Conservation (phyloP, 2,797 vertebrate species). For the Pangasius krempfi region DNA sequence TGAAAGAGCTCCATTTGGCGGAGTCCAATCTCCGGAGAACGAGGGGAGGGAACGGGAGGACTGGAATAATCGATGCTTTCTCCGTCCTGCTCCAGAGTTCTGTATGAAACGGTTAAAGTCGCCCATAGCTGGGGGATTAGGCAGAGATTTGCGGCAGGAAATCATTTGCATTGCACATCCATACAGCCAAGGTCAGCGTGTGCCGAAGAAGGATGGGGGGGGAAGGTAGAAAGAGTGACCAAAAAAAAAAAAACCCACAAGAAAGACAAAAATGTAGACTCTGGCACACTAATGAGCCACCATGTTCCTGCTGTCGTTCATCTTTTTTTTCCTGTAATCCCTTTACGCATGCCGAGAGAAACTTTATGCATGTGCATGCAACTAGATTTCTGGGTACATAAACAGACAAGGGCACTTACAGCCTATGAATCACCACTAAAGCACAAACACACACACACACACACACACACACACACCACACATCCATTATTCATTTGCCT, state of each 20-base stretch:
- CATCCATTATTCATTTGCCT: slow-evolving; percentile 51
- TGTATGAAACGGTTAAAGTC: slow-evolving; percentile 68
- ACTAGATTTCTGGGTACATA: slow-evolving; percentile 37
- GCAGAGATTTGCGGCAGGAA: slow-evolving; percentile 68
- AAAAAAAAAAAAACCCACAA: background rate
- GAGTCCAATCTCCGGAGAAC: slow-evolving; percentile 50
- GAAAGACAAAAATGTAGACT: background rate
- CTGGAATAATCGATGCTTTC: slow-evolving; percentile 47
- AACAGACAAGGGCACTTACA: slow-evolving; percentile 43
- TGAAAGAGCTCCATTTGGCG: slow-evolving; percentile 56
- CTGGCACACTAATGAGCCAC: slow-evolving; percentile 15
- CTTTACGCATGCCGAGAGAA: slow-evolving; percentile 25
- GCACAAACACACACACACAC: slow-evolving; percentile 29
- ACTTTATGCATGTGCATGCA: slow-evolving; percentile 45
- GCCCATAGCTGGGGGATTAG: slow-evolving; percentile 62
- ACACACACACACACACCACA: slow-evolving; percentile 21
- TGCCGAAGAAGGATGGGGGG: slow-evolving; percentile 59
- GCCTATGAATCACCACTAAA: slow-evolving; percentile 48
- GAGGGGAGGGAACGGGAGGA: slow-evolving; percentile 31
- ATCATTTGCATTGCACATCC: slow-evolving; percentile 75
- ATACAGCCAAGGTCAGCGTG: slow-evolving; percentile 85
- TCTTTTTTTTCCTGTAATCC: slow-evolving; percentile 41
- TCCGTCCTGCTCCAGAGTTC: slow-evolving; percentile 78
- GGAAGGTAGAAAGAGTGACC: background rate
- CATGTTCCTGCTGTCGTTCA: slow-evolving; percentile 38